Evolutionary conservation across 1,140 invertebrate species (phyloP), one percentile per base, ranked within the genome.

Genomic region (Neodiprion lecontei): DNA sequence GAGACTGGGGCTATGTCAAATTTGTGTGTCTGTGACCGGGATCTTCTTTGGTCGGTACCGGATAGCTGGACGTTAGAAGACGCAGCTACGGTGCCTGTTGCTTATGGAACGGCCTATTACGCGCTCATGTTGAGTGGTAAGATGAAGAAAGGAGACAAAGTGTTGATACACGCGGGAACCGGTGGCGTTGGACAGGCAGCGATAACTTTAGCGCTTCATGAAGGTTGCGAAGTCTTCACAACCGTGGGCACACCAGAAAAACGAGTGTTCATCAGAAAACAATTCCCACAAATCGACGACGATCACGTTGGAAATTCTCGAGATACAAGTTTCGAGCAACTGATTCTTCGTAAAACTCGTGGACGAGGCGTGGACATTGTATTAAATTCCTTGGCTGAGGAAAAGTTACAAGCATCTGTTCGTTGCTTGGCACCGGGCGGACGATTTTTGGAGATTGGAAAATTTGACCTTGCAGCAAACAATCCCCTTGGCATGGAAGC

Each of bases 151-250:
- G 94, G 94, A 2, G 93, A 96, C 77, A 91, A 89, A 1, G 89
- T 97, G 28, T 89, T 97, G 1, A 96, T 97, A 81, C 96, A 97
- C 86, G 94, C 96, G n/a, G 96, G 96, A 11, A 93, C 93, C 74
- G 96, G 96, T 28, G 96, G 95, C 48, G 94, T 97, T n/a, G 96
- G 96, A 0, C 92, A 96, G 81, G 95, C 95, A 1, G 95, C 95
- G 50, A 96, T 97, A 80, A 90, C 92, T 72, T 91, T 97, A 23
- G 94, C 94, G 0, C 88, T 96, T 5, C 89, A 91, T 77, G 90
- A 91, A 83, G 92, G 92, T 5, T 93, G 95, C 82, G 89, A 90
- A 28, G 90, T 95, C 11, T 96, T 91, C 82, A 95, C 93, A 66
- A 96, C 95, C 12, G 94, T 95, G 49, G 94, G 93, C 53, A 92